These are phyloP conservation scores for Apoda limacodes DNA, from an alignment of 2,888 invertebrate species.

Conservation along the genomic window DNA sequence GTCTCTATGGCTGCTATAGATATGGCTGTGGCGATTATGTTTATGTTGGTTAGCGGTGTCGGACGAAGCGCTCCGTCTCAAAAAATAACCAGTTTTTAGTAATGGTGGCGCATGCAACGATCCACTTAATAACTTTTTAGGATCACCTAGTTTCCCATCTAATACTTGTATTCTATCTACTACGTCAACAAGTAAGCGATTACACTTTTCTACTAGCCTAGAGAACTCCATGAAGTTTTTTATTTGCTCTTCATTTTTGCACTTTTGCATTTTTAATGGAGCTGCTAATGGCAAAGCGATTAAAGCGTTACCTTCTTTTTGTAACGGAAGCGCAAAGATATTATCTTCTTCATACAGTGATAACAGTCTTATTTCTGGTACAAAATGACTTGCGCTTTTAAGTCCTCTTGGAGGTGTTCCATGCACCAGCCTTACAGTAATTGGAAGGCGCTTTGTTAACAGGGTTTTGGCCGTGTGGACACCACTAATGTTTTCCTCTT, in stretches of 20 bases:
- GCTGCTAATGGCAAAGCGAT: constrained; percentile 88
- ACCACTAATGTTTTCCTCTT: constrained; percentile 94
- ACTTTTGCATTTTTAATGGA: constrained; percentile 85
- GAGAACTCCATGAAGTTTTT: constrained; percentile 81
- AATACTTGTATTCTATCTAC: constrained; percentile 85
- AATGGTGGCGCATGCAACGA: constrained; percentile 53
- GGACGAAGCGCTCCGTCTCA: constrained; percentile 82
- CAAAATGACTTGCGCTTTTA: constrained; percentile 84
- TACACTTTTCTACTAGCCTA: constrained; percentile 82
- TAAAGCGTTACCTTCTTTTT: constrained; percentile 81
- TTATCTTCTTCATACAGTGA: constrained; percentile 90
- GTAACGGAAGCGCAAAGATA: constrained; percentile 85
- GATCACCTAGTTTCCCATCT: constrained; percentile 83
- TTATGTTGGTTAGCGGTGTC: constrained; percentile 76
- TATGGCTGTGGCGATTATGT: constrained; percentile 62
- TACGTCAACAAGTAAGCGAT: constrained; percentile 78
- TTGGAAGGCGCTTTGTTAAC: constrained; percentile 88
- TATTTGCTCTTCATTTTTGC: constrained; percentile 85
- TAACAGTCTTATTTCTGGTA: constrained; percentile 85
- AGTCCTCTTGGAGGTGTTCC: constrained; percentile 88
- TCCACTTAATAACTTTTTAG: constrained; percentile 55
- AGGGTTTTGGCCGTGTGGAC: constrained; percentile 93
- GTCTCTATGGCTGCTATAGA: constrained; percentile 71
- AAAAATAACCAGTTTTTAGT: constrained; percentile 75
- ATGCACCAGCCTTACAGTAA: constrained; percentile 92